Percentiles rank a stretch among this genome's conserved stretches.
Evolutionary conservation across 2,888 invertebrate species (phyloP).

Genomic region (Stegana nigrithorax): DNA sequence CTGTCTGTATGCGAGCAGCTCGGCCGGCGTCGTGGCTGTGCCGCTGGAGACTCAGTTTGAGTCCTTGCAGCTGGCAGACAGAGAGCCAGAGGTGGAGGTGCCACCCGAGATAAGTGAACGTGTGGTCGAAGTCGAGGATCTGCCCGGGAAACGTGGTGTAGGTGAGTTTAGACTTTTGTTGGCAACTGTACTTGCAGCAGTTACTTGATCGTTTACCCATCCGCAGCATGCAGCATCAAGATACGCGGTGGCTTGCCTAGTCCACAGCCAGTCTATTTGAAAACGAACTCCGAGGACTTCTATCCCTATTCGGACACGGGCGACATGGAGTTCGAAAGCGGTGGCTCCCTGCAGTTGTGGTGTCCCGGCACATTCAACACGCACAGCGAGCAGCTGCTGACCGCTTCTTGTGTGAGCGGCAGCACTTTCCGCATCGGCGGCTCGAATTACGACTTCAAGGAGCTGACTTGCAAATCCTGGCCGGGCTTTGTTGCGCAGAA

Average conservation of each 20-base stretch:
- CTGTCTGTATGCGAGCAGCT: constrained; percentile 29
- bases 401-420: constrained; percentile 59
- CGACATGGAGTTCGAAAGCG: constrained; percentile 48
- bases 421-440: constrained; percentile 56
- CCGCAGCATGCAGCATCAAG: constrained; percentile 50
- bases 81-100: constrained; percentile 31
- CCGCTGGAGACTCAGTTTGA: constrained; percentile 15
- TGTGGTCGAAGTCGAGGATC: constrained; percentile 27
- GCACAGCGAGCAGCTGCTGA: constrained; percentile 46
- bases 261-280: constrained; percentile 74
- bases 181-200: no score
- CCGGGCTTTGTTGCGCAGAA: constrained; percentile 58
- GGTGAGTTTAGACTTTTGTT: constrained; percentile 38
- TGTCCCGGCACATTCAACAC: constrained; percentile 56
- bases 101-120: constrained; percentile 38
- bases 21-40: constrained; percentile 35
- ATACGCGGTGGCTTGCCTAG: constrained; percentile 59
- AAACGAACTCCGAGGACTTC: constrained; percentile 60
- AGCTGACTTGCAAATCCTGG: constrained; percentile 63
- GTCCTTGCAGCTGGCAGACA: constrained; percentile 29
- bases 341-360: constrained; percentile 57
- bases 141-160: constrained; percentile 38
- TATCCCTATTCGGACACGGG: constrained; percentile 55
- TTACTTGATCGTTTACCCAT: no score
- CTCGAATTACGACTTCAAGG: constrained; percentile 51